Evolutionary conservation across 1,140 invertebrate species (phyloP).

Genomic region (Oedothorax gibbosus): DNA sequence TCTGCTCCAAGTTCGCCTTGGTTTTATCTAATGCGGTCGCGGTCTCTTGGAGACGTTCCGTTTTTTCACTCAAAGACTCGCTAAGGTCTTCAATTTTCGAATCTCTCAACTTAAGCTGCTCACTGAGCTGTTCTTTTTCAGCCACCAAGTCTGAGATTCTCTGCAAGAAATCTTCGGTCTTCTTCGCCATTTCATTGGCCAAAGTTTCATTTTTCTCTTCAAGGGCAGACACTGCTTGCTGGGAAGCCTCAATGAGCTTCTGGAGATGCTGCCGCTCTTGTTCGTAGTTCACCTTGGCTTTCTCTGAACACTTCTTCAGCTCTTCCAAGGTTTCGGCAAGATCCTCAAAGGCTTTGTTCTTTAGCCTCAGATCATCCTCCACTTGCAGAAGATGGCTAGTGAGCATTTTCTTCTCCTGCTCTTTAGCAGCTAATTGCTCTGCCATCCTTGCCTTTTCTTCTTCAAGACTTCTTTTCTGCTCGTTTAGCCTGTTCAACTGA

Average conservation of each 20-base stretch:
- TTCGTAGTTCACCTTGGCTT: slow-evolving; percentile 30
- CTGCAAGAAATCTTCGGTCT: slow-evolving; percentile 32
- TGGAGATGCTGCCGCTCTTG: slow-evolving; percentile 7
- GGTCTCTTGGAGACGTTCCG: background rate
- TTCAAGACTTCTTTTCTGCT: slow-evolving; percentile 46
- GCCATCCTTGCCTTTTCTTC: slow-evolving; percentile 42
- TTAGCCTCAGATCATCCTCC: slow-evolving; percentile 26
- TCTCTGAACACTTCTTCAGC: slow-evolving; percentile 22
- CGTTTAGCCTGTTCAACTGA: slow-evolving; percentile 5
- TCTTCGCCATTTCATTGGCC: slow-evolving; percentile 41
- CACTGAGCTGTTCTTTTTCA: slow-evolving; percentile 35
- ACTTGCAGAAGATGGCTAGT: slow-evolving; percentile 10
- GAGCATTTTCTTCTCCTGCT: slow-evolving; percentile 33
- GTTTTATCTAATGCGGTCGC: background rate
- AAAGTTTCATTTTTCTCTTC: slow-evolving; percentile 55
- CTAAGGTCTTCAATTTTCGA: slow-evolving; percentile 41
- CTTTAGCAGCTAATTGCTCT: slow-evolving; percentile 13
- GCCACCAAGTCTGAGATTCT: slow-evolving; percentile 36
- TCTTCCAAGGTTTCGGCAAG: slow-evolving; percentile 32
- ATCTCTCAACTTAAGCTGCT: slow-evolving; percentile 53
- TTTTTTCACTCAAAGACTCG: slow-evolving; percentile 12
- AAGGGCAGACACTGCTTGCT: slow-evolving; percentile 41
- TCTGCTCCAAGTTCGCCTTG: slow-evolving; percentile 9
- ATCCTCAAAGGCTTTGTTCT: slow-evolving; percentile 24
- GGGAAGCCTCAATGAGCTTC: slow-evolving; percentile 16